Evolutionary conservation across 2,113 vertebrate genomes (phyloP).

Genomic region (Typhlomys cinereus): DNA sequence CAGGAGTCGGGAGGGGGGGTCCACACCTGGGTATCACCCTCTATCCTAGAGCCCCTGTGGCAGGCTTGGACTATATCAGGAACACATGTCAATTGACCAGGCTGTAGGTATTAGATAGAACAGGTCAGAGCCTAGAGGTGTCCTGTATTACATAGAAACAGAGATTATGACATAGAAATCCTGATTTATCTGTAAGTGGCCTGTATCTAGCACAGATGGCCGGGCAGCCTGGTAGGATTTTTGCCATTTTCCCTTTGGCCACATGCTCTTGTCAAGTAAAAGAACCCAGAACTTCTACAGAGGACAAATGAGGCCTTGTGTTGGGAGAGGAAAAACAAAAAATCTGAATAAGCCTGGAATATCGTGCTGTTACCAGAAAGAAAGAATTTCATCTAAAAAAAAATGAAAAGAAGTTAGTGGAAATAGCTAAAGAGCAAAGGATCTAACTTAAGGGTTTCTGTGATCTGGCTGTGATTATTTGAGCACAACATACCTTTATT

Average conservation of each 20-base stretch:
- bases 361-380: slow-evolving; percentile 4
- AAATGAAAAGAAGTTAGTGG: background rate
- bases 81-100: background rate
- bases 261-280: background rate
- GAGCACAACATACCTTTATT: background rate
- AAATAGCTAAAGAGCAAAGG: background rate
- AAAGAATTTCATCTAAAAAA: background rate
- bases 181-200: background rate
- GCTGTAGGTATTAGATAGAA: background rate
- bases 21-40: background rate
- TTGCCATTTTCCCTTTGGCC: background rate
- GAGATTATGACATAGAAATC: background rate
- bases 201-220: background rate
- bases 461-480: background rate
- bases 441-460: background rate
- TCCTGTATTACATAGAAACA: background rate
- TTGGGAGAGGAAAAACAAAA: background rate
- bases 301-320: background rate
- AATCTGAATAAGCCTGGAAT: background rate
- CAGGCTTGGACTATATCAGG: background rate
- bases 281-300: background rate
- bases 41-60: background rate
- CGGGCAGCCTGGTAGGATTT: background rate
- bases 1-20: background rate
- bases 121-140: background rate